phyloP scores from a whole-genome alignment of 30 jellyfish, hydroid and myxozoan species.

The Haliclystus octoradiatus region DNA sequence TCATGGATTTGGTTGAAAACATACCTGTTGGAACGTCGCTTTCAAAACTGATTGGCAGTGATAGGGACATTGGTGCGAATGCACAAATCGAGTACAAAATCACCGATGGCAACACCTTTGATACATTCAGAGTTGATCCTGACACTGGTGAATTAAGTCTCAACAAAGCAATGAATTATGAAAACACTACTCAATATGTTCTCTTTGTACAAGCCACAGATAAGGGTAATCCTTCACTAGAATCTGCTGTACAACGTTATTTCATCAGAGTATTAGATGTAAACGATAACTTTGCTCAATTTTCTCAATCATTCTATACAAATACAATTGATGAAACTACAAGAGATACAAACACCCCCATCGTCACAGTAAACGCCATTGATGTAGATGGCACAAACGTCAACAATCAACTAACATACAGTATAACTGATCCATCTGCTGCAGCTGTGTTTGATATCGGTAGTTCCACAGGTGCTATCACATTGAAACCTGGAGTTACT shows the following conservation, averaged over 20 bases:
- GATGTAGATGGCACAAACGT: constrained; percentile 60
- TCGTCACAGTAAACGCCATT: constrained; percentile 50
- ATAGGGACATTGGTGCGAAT: constrained; percentile 67
- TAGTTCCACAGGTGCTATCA: constrained; percentile 50
- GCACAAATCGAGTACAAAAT: constrained; percentile 34
- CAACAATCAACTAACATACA: constrained; percentile 34
- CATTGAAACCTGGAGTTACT: constrained; percentile 12
- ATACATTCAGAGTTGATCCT: constrained; percentile 30
- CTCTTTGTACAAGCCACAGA: constrained; percentile 36
- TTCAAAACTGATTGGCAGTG: constrained; percentile 61
- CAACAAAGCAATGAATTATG: constrained; percentile 40
- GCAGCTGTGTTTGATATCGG: constrained; percentile 32
- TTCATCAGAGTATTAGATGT: constrained; percentile 42
- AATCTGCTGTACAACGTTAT: constrained; percentile 20
- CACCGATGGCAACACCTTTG: constrained; percentile 25
- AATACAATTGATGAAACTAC: constrained; percentile 34
- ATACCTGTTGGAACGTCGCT: constrained; percentile 38
- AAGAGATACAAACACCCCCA: constrained; percentile 8
- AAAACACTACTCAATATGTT: constrained; percentile 3
- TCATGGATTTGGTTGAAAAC: constrained; percentile 66
- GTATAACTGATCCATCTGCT: constrained; percentile 67
- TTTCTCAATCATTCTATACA: constrained; percentile 38
- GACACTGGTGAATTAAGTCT: constrained; percentile 52
- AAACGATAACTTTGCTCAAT: constrained; percentile 75
- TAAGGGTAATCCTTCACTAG: constrained; percentile 22